These are phyloP conservation scores for Cyanocitta stelleri DNA, from an alignment of 2,113 vertebrate species.

Conservation along the genomic window DNA sequence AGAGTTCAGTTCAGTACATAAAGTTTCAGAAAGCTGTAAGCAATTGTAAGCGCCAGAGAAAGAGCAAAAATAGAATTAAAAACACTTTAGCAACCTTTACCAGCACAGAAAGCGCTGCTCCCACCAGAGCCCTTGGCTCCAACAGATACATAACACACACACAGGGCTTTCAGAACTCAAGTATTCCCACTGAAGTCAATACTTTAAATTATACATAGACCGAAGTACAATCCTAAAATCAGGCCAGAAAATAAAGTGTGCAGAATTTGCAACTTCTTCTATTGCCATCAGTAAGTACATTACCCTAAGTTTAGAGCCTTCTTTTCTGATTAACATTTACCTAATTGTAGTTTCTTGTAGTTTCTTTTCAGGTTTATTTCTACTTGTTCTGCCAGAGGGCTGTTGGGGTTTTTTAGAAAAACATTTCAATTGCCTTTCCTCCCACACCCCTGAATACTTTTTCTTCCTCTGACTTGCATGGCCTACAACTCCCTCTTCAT, in stretches of 20 bases:
- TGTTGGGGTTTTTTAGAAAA: neutral
- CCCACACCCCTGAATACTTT: neutral
- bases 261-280: neutral
- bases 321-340: neutral
- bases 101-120: neutral
- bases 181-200: neutral
- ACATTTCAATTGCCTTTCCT: neutral
- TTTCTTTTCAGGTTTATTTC: neutral
- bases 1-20: neutral
- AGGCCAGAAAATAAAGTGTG: neutral
- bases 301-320: neutral
- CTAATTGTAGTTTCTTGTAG: neutral
- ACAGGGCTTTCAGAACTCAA: neutral
- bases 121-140: neutral
- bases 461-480: neutral
- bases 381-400: neutral
- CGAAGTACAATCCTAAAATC: neutral
- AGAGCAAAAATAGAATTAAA: slow-evolving; percentile 1
- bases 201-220: neutral
- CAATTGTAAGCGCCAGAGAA: neutral
- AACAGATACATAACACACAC: neutral
- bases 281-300: neutral
- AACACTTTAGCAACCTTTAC: neutral
- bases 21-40: neutral
- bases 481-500: neutral